A percentile compares a stretch with the other conserved stretches of the same genome.
These are phyloP conservation scores for Spinus olivaceus DNA, from an alignment of 2,797 vertebrate genomes.

Conservation along the genomic window DNA sequence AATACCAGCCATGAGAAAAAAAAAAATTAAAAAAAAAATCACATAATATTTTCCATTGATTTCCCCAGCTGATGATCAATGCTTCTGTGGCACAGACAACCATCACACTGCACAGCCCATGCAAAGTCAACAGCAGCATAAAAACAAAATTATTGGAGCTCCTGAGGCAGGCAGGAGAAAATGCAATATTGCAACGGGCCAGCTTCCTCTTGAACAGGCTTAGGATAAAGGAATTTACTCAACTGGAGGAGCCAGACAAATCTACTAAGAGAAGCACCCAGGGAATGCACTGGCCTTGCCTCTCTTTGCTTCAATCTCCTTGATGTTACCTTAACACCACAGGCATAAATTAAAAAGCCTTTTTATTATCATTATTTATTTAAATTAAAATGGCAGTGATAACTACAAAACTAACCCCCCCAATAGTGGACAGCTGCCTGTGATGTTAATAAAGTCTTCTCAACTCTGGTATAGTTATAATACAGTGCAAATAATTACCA, in stretches of 20 bases:
- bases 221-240: neutral
- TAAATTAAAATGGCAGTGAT: neutral
- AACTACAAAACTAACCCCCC: neutral
- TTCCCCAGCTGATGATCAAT: neutral
- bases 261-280: neutral
- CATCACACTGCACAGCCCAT: neutral
- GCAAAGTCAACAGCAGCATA: neutral
- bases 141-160: neutral
- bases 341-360: neutral
- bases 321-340: neutral
- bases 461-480: neutral
- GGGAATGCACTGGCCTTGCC: neutral
- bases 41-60: neutral
- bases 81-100: neutral
- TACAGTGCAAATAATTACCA: neutral
- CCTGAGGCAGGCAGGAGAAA: neutral
- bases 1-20: neutral
- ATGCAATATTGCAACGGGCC: neutral
- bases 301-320: neutral
- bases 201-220: neutral
- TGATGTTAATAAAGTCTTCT: neutral
- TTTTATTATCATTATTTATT: neutral
- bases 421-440: neutral
- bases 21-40: accelerated
- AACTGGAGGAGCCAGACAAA: neutral